Conservation (phyloP, 2,888 invertebrate species). For the Tetheella fluctuosa region DNA sequence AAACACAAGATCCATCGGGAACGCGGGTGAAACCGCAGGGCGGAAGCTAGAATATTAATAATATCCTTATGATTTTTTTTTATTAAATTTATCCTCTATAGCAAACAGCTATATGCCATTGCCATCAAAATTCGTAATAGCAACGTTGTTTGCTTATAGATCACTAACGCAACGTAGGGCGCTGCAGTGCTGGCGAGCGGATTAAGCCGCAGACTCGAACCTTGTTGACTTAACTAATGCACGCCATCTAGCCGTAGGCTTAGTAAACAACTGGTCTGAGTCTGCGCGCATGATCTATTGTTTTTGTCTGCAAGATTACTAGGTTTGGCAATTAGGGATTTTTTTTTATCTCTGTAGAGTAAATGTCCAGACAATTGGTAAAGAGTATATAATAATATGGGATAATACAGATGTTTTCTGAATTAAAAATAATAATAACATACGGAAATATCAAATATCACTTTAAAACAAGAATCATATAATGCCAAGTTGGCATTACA, state of each 20-base stretch:
- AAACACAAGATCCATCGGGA: no score
- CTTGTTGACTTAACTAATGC: constrained; percentile 78
- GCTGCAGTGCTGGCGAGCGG: constrained; percentile 41
- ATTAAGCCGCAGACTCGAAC: constrained; percentile 54
- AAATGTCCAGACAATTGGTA: constrained; percentile 11
- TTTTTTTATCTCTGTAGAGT: constrained; percentile 2
- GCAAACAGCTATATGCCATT: constrained; percentile 12
- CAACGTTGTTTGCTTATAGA: constrained; percentile 35
- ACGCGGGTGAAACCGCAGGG: no score
- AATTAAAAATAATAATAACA: no score
- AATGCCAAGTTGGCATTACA: no score
- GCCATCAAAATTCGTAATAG: constrained; percentile 25
- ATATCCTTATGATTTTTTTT: no score
- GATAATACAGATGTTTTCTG: constrained; percentile 6
- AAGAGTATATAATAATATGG: constrained; percentile 13
- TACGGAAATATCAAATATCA: no score
- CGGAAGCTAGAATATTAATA: no score
- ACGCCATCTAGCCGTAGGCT: constrained; percentile 79
- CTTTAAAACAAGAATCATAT: no score
- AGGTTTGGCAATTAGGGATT: constrained; percentile 46
- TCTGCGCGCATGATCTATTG: constrained; percentile 53
- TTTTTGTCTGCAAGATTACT: constrained; percentile 68
- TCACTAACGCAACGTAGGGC: constrained; percentile 23
- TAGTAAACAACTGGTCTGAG: constrained; percentile 54
- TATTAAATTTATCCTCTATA: no score